Evolutionary conservation across 2,888 invertebrate genomes (phyloP).

Genomic region (Cheilosia urbana): DNA sequence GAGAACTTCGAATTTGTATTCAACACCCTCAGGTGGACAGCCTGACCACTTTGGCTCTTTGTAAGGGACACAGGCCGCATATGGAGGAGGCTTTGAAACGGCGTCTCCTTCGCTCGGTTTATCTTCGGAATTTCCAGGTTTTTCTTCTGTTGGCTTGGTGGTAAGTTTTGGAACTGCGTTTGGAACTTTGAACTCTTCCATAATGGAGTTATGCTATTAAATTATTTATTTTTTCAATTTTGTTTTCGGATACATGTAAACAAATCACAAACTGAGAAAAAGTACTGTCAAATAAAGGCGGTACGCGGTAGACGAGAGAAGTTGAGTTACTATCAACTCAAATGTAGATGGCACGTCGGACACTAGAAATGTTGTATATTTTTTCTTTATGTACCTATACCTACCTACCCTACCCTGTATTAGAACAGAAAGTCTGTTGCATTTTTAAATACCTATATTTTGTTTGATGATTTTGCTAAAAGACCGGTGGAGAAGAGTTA

Average conservation of each 20-base stretch:
- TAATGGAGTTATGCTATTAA: neutral
- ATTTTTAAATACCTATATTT: too few species aligned
- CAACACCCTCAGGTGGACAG: conserved; percentile 85
- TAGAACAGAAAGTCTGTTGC: too few species aligned
- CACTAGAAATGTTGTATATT: too few species aligned
- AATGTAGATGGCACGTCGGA: too few species aligned
- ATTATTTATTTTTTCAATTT: neutral
- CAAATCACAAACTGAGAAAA: conserved; percentile 29
- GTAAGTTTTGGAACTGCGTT: conserved; percentile 43
- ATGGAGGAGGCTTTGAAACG: conserved; percentile 18
- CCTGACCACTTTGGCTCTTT: conserved; percentile 93
- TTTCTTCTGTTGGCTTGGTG: conserved; percentile 9
- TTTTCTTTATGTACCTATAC: too few species aligned
- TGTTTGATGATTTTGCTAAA: too few species aligned
- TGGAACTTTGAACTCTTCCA: conserved; percentile 68
- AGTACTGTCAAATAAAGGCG: neutral
- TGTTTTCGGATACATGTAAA: conserved; percentile 34
- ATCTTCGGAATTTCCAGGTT: conserved; percentile 8
- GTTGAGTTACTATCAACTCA: neutral
- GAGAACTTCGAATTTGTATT: conserved; percentile 92
- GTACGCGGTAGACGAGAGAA: neutral
- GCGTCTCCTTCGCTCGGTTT: conserved; percentile 3
- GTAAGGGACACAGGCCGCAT: conserved; percentile 85
- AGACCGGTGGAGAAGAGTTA: too few species aligned
- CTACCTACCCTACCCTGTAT: too few species aligned